Conservation (phyloP, 2,888 invertebrate species). For the Mactromeris polynyma region DNA sequence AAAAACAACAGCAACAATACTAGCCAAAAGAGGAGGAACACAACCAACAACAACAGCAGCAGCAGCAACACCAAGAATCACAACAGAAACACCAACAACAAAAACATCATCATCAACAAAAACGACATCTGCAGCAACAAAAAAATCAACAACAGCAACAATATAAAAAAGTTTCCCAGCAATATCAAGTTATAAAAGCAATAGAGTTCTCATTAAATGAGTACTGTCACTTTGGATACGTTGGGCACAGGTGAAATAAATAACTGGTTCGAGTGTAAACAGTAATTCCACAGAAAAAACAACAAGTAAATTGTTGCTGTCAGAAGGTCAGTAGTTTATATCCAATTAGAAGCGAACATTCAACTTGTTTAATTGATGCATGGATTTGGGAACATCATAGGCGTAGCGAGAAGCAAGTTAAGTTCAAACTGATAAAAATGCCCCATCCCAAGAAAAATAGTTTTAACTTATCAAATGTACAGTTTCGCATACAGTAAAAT, state of each 20-base stretch:
- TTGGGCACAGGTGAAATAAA: not conserved
- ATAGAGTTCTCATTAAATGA: not conserved
- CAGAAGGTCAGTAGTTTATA: not conserved
- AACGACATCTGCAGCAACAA: not conserved
- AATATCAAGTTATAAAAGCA: not conserved
- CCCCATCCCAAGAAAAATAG: no score
- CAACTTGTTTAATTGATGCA: not conserved
- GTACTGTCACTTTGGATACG: not conserved
- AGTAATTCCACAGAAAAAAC: not conserved
- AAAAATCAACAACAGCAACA: not conserved
- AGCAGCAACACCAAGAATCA: not conserved
- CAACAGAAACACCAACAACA: no score
- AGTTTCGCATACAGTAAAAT: no score
- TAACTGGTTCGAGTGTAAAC: not conserved
- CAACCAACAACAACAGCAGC: not conserved
- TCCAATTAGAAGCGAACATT: not conserved
- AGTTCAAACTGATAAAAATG: no score
- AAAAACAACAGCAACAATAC: no score
- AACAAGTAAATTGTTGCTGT: not conserved
- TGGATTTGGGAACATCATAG: not conserved
- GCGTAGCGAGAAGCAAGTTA: no score
- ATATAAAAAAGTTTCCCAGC: not conserved
- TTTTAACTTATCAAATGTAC: no score
- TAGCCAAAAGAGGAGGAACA: no score
- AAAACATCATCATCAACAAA: no score